phyloP scores from a whole-genome alignment of 2,888 invertebrate species.

The Drosophila basisetae region DNA sequence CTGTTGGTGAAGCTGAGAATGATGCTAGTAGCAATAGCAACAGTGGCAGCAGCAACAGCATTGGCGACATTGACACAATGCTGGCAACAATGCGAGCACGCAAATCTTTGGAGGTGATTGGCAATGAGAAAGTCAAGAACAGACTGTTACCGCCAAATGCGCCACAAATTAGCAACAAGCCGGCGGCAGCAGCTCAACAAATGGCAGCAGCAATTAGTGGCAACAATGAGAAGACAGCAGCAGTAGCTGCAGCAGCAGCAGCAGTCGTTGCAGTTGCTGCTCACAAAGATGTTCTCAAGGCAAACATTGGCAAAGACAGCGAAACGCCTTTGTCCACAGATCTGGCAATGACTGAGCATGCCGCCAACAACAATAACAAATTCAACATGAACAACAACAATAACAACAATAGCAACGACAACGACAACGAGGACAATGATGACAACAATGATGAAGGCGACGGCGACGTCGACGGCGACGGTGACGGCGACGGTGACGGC shows the following conservation, averaged over 20 bases:
- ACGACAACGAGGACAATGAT: constrained; percentile 23
- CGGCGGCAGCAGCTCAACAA: constrained; percentile 61
- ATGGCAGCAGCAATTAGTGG: constrained; percentile 64
- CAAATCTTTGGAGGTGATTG: constrained; percentile 78
- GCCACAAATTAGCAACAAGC: constrained; percentile 81
- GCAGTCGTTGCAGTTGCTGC: constrained; percentile 35
- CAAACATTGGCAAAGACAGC: constrained; percentile 39
- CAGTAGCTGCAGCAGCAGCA: constrained; percentile 30
- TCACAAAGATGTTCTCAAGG: constrained; percentile 44
- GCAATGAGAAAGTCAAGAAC: constrained; percentile 50
- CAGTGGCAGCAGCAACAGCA: constrained; percentile 47
- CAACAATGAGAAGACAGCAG: constrained; percentile 55
- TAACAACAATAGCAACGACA: constrained; percentile 28
- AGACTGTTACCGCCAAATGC: constrained; percentile 75
- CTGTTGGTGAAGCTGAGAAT: constrained; percentile 41
- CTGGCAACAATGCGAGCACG: constrained; percentile 79
- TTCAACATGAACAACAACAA: constrained; percentile 26
- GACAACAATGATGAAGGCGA: constrained; percentile 38
- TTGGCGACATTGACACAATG: constrained; percentile 50
- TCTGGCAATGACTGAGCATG: constrained; percentile 34
- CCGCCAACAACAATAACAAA: constrained; percentile 31
- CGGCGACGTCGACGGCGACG: too few species aligned
- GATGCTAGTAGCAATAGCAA: constrained; percentile 44
- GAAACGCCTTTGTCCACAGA: constrained; percentile 53
- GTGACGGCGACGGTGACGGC: constrained; percentile 49